phyloP scores from a whole-genome alignment of 2,888 invertebrate genomes.

The Calameuta idolon region DNA sequence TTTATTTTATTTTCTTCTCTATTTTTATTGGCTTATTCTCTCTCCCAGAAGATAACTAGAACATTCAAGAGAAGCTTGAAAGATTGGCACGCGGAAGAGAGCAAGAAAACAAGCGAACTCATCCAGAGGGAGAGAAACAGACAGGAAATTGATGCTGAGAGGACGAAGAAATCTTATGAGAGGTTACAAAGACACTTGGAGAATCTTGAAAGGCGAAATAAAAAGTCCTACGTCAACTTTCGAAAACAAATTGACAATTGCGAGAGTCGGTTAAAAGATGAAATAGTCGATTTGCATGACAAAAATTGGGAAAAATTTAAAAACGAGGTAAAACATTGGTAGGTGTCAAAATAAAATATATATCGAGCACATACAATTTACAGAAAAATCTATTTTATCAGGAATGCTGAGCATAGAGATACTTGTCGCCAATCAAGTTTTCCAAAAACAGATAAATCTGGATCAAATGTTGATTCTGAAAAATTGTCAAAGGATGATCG shows the following conservation, averaged over 20 bases:
- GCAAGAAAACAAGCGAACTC: constrained; percentile 29
- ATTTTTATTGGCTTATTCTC: constrained; percentile 1
- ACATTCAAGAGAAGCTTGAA: constrained; percentile 29
- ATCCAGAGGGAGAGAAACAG: constrained; percentile 29
- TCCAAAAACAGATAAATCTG: neutral
- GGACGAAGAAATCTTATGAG: constrained; percentile 32
- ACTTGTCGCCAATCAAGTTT: neutral
- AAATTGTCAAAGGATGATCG: neutral
- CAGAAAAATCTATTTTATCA: neutral
- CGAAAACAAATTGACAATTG: constrained; percentile 38
- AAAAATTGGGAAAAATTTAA: constrained; percentile 31
- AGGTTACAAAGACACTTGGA: constrained; percentile 35
- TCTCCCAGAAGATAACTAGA: constrained; percentile 29
- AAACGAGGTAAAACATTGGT: constrained; percentile 33
- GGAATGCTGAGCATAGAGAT: neutral
- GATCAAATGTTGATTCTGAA: neutral
- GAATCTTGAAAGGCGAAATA: constrained; percentile 31
- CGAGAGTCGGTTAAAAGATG: constrained; percentile 36
- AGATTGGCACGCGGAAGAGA: constrained; percentile 34
- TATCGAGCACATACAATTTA: neutral
- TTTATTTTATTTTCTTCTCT: neutral
- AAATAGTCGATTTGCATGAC: constrained; percentile 34
- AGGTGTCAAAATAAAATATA: constrained; percentile 2
- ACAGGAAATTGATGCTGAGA: constrained; percentile 24
- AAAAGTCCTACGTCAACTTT: constrained; percentile 33